These are phyloP conservation scores for Palythoa grandiflora DNA, from an alignment of 92 coral and sea anemone species.

Conservation along the genomic window DNA sequence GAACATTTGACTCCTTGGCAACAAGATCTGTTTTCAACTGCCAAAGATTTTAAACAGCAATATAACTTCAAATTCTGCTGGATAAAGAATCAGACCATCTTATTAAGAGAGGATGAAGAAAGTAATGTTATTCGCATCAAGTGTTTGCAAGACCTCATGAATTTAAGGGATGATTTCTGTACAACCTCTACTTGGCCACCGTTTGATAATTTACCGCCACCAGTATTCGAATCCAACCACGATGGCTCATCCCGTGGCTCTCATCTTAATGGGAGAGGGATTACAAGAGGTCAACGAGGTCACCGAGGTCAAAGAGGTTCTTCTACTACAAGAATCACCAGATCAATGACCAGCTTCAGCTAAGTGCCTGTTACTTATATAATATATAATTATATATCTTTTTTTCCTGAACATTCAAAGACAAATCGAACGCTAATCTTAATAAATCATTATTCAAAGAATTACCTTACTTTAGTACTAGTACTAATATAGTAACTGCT, in stretches of 20 bases:
- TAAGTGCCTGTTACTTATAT: constrained; percentile 23
- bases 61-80: constrained; percentile 43
- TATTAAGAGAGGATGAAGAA: constrained; percentile 39
- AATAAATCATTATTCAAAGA: constrained; percentile 32
- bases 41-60: constrained; percentile 43
- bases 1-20: constrained; percentile 44
- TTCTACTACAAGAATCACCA: constrained; percentile 32
- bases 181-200: constrained; percentile 36
- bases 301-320: constrained; percentile 33
- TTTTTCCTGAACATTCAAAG: constrained; percentile 32
- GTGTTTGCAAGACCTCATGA: constrained; percentile 28
- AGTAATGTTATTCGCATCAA: constrained; percentile 36
- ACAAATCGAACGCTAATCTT: constrained; percentile 34
- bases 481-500: constrained; percentile 40
- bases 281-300: constrained; percentile 35
- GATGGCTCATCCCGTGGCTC: constrained; percentile 36
- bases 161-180: constrained; percentile 31
- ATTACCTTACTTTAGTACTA: constrained; percentile 39
- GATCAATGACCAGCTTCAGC: constrained; percentile 32
- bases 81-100: constrained; percentile 32
- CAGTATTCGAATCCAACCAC: constrained; percentile 35
- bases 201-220: constrained; percentile 33
- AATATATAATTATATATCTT: constrained; percentile 29
- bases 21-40: constrained; percentile 43
- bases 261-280: constrained; percentile 35